Conservation (phyloP, 2,113 vertebrate genomes). For the Geothlypis trichas region DNA sequence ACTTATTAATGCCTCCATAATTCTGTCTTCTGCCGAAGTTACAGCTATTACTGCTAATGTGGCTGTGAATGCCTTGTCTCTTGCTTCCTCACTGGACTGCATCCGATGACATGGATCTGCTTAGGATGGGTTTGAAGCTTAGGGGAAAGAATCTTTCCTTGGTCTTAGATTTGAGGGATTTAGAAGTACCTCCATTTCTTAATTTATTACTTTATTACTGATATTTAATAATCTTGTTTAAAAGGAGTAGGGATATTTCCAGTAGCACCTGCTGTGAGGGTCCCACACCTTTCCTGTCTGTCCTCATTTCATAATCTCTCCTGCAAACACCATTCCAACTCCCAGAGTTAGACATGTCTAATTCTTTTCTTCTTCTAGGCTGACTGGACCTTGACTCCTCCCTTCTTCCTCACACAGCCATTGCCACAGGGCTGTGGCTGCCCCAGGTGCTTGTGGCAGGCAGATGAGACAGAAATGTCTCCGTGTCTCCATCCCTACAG, state of each 20-base stretch:
- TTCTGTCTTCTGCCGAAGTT: slow-evolving; percentile 48
- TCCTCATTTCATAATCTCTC: background rate
- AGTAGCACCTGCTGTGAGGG: background rate
- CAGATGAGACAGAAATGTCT: background rate
- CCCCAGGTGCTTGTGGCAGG: background rate
- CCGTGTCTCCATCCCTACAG: background rate
- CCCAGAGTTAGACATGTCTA: background rate
- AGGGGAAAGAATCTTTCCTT: background rate
- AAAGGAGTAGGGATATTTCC: background rate
- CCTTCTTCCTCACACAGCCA: background rate
- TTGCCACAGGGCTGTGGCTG: background rate
- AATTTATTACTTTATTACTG: background rate
- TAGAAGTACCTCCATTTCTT: background rate
- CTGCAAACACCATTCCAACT: background rate
- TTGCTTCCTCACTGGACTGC: background rate
- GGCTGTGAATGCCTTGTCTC: background rate
- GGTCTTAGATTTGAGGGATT: background rate
- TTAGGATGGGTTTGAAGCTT: background rate
- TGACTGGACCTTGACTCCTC: background rate
- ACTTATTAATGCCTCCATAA: slow-evolving; percentile 48
- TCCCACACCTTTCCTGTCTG: background rate
- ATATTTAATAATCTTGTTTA: background rate
- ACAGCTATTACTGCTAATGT: slow-evolving; percentile 48
- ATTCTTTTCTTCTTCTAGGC: background rate
- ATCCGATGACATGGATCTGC: background rate